phyloP scores from a whole-genome alignment of 1,140 invertebrate species.

The Trigoniulus corallinus region DNA sequence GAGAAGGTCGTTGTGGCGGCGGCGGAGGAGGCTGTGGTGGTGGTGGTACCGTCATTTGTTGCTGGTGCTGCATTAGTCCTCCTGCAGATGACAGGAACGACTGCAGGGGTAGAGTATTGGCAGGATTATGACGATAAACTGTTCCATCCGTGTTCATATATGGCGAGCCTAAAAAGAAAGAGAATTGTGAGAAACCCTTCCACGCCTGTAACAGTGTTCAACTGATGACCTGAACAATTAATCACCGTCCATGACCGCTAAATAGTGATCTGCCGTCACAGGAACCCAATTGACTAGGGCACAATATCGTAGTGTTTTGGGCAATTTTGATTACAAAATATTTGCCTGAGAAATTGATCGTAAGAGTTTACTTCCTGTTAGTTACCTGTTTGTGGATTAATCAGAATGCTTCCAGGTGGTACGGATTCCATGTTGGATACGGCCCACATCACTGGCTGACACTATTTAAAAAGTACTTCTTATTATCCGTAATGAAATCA shows the following conservation, averaged over 20 bases:
- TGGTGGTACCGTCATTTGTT: background rate
- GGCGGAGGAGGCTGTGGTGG: background rate
- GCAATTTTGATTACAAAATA: background rate
- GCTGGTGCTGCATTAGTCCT: slow-evolving; percentile 6
- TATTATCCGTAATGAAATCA: background rate
- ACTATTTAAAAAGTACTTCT: slow-evolving; percentile 4
- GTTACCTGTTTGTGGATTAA: slow-evolving; percentile 54
- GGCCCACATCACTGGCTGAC: slow-evolving; percentile 51
- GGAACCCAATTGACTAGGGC: too few species aligned
- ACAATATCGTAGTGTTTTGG: too few species aligned
- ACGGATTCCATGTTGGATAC: slow-evolving; percentile 64
- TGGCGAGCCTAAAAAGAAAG: slow-evolving; percentile 31
- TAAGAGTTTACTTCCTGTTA: background rate
- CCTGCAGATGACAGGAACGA: too few species aligned
- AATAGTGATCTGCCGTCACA: background rate
- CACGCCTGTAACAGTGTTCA: background rate
- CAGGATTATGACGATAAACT: slow-evolving; percentile 53
- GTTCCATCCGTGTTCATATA: slow-evolving; percentile 46
- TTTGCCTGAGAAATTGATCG: background rate
- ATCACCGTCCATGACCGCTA: background rate
- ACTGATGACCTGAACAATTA: background rate
- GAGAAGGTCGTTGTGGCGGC: background rate
- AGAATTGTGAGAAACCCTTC: background rate
- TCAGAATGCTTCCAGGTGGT: slow-evolving; percentile 64
- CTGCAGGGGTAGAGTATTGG: too few species aligned